Percentiles rank a stretch among this genome's conserved stretches.
phyloP scores from a whole-genome alignment of 2,888 invertebrate species.

The Phasia obesa region DNA sequence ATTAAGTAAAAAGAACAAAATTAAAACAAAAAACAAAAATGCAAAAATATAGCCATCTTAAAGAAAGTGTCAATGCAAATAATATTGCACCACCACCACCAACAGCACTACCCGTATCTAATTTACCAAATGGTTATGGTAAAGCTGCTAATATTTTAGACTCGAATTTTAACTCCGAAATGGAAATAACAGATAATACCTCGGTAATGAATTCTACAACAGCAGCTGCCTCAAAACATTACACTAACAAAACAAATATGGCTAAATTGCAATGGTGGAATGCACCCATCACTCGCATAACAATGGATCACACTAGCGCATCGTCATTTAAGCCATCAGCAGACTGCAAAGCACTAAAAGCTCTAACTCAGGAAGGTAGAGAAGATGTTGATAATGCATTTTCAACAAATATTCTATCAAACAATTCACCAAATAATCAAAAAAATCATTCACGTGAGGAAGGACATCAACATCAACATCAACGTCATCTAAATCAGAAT shows the following conservation, averaged over 20 bases:
- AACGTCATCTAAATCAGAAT: slow-evolving; percentile 11
- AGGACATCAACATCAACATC: slow-evolving; percentile 8
- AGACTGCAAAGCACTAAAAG: slow-evolving; percentile 32
- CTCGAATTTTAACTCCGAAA: slow-evolving; percentile 7
- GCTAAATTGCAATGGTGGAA: slow-evolving; percentile 79
- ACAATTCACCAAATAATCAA: slow-evolving; percentile 31
- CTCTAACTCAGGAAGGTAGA: slow-evolving; percentile 32
- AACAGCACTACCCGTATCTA: background rate
- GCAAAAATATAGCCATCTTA: slow-evolving; percentile 65
- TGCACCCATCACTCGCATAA: slow-evolving; percentile 71
- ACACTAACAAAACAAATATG: slow-evolving; percentile 75
- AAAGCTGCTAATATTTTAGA: slow-evolving; percentile 28
- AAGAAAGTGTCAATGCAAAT: slow-evolving; percentile 45
- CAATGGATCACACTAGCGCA: slow-evolving; percentile 29
- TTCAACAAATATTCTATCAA: slow-evolving; percentile 22
- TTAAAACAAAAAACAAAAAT: slow-evolving; percentile 54
- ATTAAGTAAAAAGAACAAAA: background rate
- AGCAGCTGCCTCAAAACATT: slow-evolving; percentile 53
- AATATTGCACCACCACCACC: slow-evolving; percentile 5
- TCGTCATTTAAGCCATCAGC: slow-evolving; percentile 12
- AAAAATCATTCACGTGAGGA: slow-evolving; percentile 4
- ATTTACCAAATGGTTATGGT: slow-evolving; percentile 54
- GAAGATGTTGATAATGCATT: slow-evolving; percentile 13
- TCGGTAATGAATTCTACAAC: slow-evolving; percentile 1
- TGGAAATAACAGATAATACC: slow-evolving; percentile 22